Evolutionary conservation across 2,113 vertebrate genomes (phyloP).

Genomic region (Bungarus multicinctus): DNA sequence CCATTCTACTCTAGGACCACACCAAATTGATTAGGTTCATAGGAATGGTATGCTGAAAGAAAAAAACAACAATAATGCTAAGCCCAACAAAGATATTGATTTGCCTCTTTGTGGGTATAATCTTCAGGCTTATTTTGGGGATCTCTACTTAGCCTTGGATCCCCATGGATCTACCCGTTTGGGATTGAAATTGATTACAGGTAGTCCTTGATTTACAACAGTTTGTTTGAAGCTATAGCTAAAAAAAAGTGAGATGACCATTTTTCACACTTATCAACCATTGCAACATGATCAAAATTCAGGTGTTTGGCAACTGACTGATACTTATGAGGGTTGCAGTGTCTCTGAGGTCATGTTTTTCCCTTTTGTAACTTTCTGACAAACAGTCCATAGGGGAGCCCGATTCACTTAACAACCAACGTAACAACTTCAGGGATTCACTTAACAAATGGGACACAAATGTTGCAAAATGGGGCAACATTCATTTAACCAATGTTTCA

Average conservation of each 20-base stretch:
- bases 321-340: neutral
- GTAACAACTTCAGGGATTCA: neutral
- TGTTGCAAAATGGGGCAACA: neutral
- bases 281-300: neutral
- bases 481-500: neutral
- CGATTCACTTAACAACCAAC: neutral
- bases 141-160: constrained; percentile 57
- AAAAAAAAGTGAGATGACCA: neutral
- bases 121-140: constrained; percentile 50
- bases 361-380: neutral
- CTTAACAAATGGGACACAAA: neutral
- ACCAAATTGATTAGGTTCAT: constrained; percentile 57
- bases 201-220: neutral
- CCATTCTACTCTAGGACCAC: constrained; percentile 57
- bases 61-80: neutral
- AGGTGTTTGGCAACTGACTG: neutral
- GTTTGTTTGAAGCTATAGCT: neutral
- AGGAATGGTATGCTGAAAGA: constrained; percentile 54
- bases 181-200: constrained; percentile 13
- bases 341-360: neutral
- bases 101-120: constrained; percentile 55
- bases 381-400: neutral
- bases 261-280: neutral
- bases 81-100: constrained; percentile 26
- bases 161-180: constrained; percentile 43